Base-by-base conservation (phyloP, 2,888 invertebrate genomes). In the Adelphocoris suturalis region DNA sequence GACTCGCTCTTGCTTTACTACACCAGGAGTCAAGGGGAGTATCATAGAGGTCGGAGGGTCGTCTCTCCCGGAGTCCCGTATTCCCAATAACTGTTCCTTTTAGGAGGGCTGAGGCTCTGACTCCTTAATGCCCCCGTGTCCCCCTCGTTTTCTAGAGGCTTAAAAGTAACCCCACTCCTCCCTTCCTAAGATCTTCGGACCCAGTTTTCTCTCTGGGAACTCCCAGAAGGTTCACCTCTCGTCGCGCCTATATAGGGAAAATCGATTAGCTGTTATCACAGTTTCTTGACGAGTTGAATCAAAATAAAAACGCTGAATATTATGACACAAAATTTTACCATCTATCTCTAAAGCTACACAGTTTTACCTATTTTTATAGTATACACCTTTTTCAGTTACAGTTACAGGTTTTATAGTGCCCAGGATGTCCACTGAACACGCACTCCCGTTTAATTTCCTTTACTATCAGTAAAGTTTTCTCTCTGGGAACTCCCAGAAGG, bases 21-120 rank as follows among this genome's bases (percentile, higher is more conserved):
- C 68, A 7, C 19, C 68, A 68, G 68, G 68, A 68, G 23, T 68
- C 68, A 68, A 68, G 68, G 68, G 68, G 23, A 23, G 68, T 68
- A 68, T 68, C 68, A 27, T 68, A 9, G 68, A 68, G 68, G 68
- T 68, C 68, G 68, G 23, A 27, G 68, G 68, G 68, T 68, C 68
- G 68, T 68, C 68, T 68, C 27, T 27, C 68, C 68, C 68, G 27
- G 68, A 68, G 68, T 68, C 68, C 68, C 68, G 68, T 68, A 68
- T 68, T 68, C 68, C 68, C 68, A 68, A 68, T 68, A 68, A 68
- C 68, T 68, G 68, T 68, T 23, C 68, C 68, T 68, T 68, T 68
- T 68, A 23, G 27, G 68, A 27, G 1, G 23, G 68, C 23, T 23
- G 0, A 68, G 23, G 68, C 23, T 23, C 68, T 68, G 68, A 68